These are phyloP conservation scores for Eubasilissa regina DNA, from an alignment of 1,140 invertebrate species.

Conservation along the genomic window DNA sequence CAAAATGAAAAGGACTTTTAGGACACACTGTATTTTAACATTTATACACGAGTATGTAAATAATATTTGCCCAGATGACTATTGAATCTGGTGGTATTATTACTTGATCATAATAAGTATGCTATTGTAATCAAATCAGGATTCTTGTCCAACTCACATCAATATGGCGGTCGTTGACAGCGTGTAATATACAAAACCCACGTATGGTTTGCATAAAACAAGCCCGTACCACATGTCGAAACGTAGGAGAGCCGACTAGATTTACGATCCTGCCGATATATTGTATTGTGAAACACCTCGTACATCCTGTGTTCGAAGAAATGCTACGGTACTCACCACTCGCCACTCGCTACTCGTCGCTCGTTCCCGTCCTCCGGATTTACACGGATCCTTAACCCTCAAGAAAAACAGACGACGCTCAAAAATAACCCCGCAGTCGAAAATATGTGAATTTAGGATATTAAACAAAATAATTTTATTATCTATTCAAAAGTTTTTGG, in stretches of 20 bases:
- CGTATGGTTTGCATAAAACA: constrained; percentile 40
- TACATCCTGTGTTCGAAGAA: constrained; percentile 58
- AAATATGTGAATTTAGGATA: too few species aligned
- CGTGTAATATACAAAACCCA: constrained; percentile 43
- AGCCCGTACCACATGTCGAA: constrained; percentile 36
- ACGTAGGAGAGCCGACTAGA: constrained; percentile 37
- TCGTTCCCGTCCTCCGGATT: background rate
- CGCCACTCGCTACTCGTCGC: background rate
- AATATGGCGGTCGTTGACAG: constrained; percentile 35
- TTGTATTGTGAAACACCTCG: constrained; percentile 37
- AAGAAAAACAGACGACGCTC: too few species aligned
- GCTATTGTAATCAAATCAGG: constrained; percentile 13
- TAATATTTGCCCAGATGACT: too few species aligned
- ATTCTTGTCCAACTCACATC: constrained; percentile 28
- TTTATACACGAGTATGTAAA: too few species aligned
- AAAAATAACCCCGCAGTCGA: too few species aligned
- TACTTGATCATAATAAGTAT: background rate
- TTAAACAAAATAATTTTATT: too few species aligned
- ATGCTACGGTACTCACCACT: constrained; percentile 49
- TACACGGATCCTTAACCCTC: constrained; percentile 5
- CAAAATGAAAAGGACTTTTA: too few species aligned
- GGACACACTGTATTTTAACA: too few species aligned
- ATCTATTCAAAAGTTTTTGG: too few species aligned
- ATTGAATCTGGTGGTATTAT: too few species aligned
- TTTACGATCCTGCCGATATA: constrained; percentile 39